phyloP scores from a whole-genome alignment of 2,113 vertebrate genomes.

The Sclerurus mexicanus region DNA sequence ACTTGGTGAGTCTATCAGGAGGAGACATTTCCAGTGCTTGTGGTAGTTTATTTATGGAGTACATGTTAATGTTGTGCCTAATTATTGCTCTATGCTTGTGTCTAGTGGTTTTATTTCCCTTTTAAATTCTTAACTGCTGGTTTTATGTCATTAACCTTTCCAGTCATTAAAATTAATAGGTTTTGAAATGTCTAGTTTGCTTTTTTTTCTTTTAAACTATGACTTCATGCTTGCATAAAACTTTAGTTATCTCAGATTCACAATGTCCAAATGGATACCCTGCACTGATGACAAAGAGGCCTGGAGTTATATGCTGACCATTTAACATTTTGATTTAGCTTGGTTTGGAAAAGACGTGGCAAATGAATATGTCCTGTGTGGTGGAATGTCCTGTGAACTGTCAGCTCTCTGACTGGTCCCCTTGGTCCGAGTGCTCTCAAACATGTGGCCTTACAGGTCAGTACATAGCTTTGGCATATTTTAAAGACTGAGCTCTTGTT shows the following conservation, averaged over 20 bases:
- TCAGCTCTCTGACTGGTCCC: slow-evolving; percentile 94
- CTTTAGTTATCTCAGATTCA: neutral
- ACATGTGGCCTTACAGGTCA: slow-evolving; percentile 92
- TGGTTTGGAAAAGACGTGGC: slow-evolving; percentile 90
- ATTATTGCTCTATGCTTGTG: neutral
- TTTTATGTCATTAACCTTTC: neutral
- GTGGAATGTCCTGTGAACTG: slow-evolving; percentile 98
- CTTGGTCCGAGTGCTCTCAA: slow-evolving; percentile 92
- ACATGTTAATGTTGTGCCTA: neutral
- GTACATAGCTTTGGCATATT: neutral
- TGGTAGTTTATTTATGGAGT: slow-evolving; percentile 8
- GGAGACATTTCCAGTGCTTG: neutral
- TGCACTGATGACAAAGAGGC: neutral
- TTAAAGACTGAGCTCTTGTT: neutral
- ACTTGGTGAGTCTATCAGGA: neutral
- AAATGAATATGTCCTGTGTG: slow-evolving; percentile 90
- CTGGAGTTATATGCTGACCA: neutral
- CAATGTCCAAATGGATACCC: neutral
- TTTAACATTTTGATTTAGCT: slow-evolving; percentile 74
- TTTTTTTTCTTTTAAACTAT: neutral
- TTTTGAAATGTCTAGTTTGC: neutral
- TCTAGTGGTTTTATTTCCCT: neutral
- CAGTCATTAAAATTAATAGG: neutral
- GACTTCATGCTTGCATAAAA: neutral
- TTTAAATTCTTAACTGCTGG: neutral